Conservation (phyloP, 2,797 vertebrate species). For the Pseudotriccus pelzelni region DNA sequence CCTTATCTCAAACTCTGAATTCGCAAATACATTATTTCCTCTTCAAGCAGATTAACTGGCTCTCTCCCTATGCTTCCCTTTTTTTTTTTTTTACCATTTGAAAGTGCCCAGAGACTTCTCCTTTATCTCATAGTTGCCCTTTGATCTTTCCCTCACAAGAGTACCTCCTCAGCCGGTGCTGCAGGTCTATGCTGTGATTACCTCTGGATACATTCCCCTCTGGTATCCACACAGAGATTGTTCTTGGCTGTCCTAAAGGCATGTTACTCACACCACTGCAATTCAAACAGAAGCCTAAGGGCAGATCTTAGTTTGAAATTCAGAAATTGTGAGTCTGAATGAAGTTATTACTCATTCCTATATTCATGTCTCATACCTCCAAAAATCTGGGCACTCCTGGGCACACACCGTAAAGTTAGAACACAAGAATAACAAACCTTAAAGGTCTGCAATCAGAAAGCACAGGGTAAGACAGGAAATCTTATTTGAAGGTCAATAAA, state of each 20-base stretch:
- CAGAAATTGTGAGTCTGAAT: not conserved
- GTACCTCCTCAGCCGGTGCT: not conserved
- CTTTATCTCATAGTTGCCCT: not conserved
- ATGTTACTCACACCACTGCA: not conserved
- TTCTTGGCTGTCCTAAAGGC: not conserved
- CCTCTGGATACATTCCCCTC: not conserved
- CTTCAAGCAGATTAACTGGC: not conserved
- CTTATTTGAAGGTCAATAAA: not conserved
- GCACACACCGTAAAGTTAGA: not conserved
- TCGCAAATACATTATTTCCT: not conserved
- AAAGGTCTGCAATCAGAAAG: not conserved
- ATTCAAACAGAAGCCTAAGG: constrained; percentile 10
- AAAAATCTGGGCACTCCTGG: not conserved
- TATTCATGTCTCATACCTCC: not conserved
- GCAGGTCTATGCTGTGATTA: not conserved
- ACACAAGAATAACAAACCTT: not conserved
- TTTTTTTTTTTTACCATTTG: not conserved
- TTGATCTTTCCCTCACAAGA: not conserved
- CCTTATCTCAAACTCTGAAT: not conserved
- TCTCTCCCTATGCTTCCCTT: not conserved
- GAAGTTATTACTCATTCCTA: not conserved
- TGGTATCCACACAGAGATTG: not conserved
- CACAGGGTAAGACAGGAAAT: not conserved
- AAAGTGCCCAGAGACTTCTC: not conserved
- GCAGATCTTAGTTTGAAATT: constrained; percentile 6